Evolutionary conservation across 2,888 invertebrate genomes (phyloP).

Genomic region (Dendrolimus houi): DNA sequence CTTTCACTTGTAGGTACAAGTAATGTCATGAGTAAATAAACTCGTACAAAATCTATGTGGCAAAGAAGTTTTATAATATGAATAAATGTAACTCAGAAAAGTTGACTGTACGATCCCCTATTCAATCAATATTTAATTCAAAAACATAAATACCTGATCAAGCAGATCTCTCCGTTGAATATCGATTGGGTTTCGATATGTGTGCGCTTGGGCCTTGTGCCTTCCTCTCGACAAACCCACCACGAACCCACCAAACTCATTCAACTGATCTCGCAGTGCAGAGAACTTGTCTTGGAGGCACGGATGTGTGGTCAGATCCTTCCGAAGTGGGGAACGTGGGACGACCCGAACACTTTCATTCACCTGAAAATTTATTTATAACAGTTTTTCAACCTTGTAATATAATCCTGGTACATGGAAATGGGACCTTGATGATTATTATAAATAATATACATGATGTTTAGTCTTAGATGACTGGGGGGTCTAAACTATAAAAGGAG

Average conservation of each 20-base stretch:
- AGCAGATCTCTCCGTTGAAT: slow-evolving; percentile 91
- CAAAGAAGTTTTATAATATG: too few species aligned
- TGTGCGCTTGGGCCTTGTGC: slow-evolving; percentile 72
- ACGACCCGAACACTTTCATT: slow-evolving; percentile 86
- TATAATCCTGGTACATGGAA: too few species aligned
- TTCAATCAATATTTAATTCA: too few species aligned
- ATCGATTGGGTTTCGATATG: slow-evolving; percentile 96
- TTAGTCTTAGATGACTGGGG: too few species aligned
- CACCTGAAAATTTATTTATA: slow-evolving; percentile 47
- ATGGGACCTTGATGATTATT: too few species aligned
- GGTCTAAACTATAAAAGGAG: too few species aligned
- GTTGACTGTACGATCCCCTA: too few species aligned
- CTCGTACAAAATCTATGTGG: too few species aligned
- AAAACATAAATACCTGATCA: slow-evolving; percentile 79
- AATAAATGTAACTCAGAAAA: too few species aligned
- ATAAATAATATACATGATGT: too few species aligned
- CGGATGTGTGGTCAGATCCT: slow-evolving; percentile 89
- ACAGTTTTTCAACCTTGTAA: background rate
- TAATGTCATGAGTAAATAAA: too few species aligned
- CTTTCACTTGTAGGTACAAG: too few species aligned
- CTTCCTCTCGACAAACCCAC: slow-evolving; percentile 79
- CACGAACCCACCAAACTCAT: slow-evolving; percentile 90
- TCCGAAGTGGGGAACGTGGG: slow-evolving; percentile 82
- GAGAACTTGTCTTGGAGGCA: slow-evolving; percentile 88
- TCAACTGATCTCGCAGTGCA: slow-evolving; percentile 88